Evolutionary conservation across 2,113 vertebrate species (phyloP), one percentile per base, ranked within the genome.

Genomic region (Tetraodon nigroviridis): DNA sequence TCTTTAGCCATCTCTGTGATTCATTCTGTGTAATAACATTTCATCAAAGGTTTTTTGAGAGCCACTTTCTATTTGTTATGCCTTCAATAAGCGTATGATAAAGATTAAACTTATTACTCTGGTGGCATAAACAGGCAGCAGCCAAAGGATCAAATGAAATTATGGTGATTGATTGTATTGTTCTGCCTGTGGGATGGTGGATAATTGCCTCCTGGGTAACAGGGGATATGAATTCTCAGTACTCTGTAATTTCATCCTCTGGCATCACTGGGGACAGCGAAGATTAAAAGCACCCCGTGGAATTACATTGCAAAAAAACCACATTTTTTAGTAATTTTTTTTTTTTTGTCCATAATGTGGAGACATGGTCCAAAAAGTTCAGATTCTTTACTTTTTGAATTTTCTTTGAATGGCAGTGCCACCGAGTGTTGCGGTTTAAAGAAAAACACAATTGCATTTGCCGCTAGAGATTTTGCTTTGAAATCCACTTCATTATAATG

Each of bases 141-240:
- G 79, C 88, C 80, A 80, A 84, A 86, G 84, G 86, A 88, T 89
- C 81, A 89, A 91, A 90, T 91, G 77, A 90, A 89, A 90, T 90
- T 89, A 90, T 70, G 73, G 80, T 88, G 89, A 90, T 90, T 87
- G 90, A 91, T 90, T 88, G 84, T 86, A 90, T 86, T 90, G 88
- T 88, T 87, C 84, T 88, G 88, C 86, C 87, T 76, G 64, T 67
- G 71, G 86, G 88, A 89, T 76, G 81, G 81, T 73, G 76, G 82
- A 88, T 89, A 90, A 90, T 90, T 87, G 87, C 84, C 86, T 89
- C 83, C 81, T 79, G 81, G 83, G 85, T 86, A 88, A 87, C 84
- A 67, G 79, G 80, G 85, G 84, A 88, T 86, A 88, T 85, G 85
- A 85, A 86, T 86, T 84, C 84, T 87, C 78, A 82, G 64, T 78